Percentiles rank a stretch among this genome's conserved stretches.
These are phyloP conservation scores for Montipora cactus DNA, from an alignment of 64 coral and sea anemone genomes.

Conservation along the genomic window DNA sequence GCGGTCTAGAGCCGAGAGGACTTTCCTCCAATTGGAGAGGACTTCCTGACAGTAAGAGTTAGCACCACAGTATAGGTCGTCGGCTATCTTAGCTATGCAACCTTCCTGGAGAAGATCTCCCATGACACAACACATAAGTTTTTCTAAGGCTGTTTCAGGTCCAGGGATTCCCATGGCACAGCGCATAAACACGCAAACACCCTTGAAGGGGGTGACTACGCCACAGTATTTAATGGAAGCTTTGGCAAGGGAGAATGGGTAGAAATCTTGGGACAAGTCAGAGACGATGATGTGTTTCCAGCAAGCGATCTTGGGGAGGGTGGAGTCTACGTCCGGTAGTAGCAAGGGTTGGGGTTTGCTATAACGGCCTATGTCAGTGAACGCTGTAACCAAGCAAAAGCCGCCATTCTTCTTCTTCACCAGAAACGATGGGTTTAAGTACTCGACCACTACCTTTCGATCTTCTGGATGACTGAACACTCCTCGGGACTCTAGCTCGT, in stretches of 20 bases:
- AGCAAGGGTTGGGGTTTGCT: slow-evolving; percentile 32
- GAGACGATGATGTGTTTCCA: slow-evolving; percentile 29
- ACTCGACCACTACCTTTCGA: slow-evolving; percentile 13
- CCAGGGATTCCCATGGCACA: slow-evolving; percentile 48
- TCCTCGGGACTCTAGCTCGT: slow-evolving; percentile 11
- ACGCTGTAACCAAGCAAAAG: slow-evolving; percentile 33
- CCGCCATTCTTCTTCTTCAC: slow-evolving; percentile 30
- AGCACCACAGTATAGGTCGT: too few relatives aligned
- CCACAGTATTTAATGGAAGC: slow-evolving; percentile 46
- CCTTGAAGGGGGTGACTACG: slow-evolving; percentile 37
- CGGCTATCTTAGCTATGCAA: neutral
- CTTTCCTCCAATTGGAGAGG: neutral
- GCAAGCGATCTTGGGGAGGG: neutral
- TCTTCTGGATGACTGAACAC: slow-evolving; percentile 32
- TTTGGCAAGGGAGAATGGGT: neutral
- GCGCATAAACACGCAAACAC: neutral
- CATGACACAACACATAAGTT: slow-evolving; percentile 20
- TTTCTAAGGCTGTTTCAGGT: slow-evolving; percentile 21
- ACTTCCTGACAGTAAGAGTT: neutral
- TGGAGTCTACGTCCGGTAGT: slow-evolving; percentile 37
- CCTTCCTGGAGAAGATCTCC: neutral
- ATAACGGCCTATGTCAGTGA: slow-evolving; percentile 34
- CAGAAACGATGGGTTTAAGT: slow-evolving; percentile 37
- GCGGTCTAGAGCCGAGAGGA: neutral
- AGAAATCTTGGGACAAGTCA: slow-evolving; percentile 22